Base-by-base conservation (phyloP, 2,113 vertebrate genomes). In the Polypterus bichir region DNA sequence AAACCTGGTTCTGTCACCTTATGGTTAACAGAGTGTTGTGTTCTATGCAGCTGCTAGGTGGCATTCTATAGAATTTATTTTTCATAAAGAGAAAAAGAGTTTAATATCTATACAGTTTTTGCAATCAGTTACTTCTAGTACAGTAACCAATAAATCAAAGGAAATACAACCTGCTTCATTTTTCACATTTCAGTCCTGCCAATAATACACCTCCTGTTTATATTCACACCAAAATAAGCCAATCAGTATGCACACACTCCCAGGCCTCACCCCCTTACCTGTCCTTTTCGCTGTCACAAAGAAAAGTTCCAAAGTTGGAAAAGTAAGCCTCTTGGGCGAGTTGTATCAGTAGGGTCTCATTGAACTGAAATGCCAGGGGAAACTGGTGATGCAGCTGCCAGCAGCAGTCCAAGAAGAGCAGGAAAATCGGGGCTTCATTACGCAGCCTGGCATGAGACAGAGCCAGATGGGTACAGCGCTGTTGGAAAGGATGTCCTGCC, bases 351-450 rank as follows among this genome's bases (percentile, higher is more conserved):
- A 97, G 75, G 2, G 11, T 51, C 73, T 96, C 91, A 0, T 82
- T 71, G 47, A 92, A 93, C 55, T 89, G 86, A 75, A 93, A 70
- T 0, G 89, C 87, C 10, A 87, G 69, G 0, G 88, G 92, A 75
- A 95, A 94, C 79, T 94, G 91, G 6, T 60, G 72, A 64, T 81
- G 76, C 61, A 92, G 71, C 79, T 97, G 91, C 89, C 90, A 92
- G 69, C 89, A 77, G 0, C 89, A 91, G 79, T 93, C 90, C 6
- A 95, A 80, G 75, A 95, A 84, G 70, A 97, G 86, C 61, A 93
- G 80, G 75, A 95, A 93, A 2, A 80, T 54, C 0, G 90, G 90
- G 0, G 88, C 83, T 74, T 95, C 87, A 10, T 89, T 86, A 75
- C 87, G 89, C 58, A 82, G 80, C 1, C 83, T 78, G 46, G 74